Evolutionary conservation across 1,140 invertebrate species (phyloP), one percentile per base, ranked within the genome.

Genomic region (Ceratina australensis): DNA sequence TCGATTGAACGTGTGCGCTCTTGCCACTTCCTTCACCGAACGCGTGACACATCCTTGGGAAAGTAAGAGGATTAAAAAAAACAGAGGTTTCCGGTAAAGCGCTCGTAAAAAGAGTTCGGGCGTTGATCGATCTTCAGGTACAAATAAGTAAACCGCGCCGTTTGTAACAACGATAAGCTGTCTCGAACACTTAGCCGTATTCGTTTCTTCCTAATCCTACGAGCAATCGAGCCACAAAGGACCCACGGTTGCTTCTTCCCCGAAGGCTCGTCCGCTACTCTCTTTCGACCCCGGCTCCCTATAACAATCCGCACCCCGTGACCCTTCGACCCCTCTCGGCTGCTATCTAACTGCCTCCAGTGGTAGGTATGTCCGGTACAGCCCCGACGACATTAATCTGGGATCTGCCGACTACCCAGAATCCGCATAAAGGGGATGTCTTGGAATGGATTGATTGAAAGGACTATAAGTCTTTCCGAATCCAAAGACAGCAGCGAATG

Each of bases 381-480:
- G 69, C 42, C 52, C 42, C 33, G 61, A n/a, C 59, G 68, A 78
- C 76, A 78, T 78, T 78, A 78, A 78, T 78, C 76, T 78, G 47
- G 71, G 61, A 78, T 78, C 71, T 65, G 69, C 61, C 60, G 76
- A 78, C 69, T 65, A 73, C 16, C 76, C 26, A 64, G 69, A 73
- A 73, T 78, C 76, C 76, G 52, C 69, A 78, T 78, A 78, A 78
- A 78, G 76, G 71, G 52, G 76, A 78, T 63, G 60, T 59, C 69
- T 65, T 49, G 18, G 52, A 73, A 33, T 52, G 56, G 76, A 78
- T 73, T 73, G 76, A 78, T 73, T 24, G 76, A 78, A 76, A 76
- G 56, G 56, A 69, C 66, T 69, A 76, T 69, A 76, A 76, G 65
- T 69, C 56, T 42, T 42, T 76, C 20, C 4, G 26, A 33, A 49